A percentile compares a stretch with the other conserved stretches of the same genome.
Evolutionary conservation across 2,888 invertebrate species (phyloP).

Genomic region (Polydrusus tereticollis): DNA sequence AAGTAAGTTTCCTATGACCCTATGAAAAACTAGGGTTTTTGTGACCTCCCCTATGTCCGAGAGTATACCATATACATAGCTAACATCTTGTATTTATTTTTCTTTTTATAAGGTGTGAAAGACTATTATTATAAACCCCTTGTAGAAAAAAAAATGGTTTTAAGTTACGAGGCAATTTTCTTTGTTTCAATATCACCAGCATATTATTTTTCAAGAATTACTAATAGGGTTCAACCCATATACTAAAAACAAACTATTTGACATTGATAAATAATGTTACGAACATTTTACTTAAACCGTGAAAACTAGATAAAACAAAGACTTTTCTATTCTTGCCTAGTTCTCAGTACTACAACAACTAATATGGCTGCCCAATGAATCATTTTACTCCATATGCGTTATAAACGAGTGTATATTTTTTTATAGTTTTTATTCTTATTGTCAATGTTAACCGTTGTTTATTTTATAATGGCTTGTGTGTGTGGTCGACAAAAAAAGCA

Average conservation of each 20-base stretch:
- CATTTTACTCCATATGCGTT: conserved; percentile 9
- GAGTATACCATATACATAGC: too few relatives aligned
- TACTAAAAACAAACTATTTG: background rate
- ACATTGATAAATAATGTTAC: background rate
- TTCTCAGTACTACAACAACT: too few relatives aligned
- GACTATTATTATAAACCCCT: too few relatives aligned
- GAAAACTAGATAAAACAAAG: background rate
- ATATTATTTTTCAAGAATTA: too few relatives aligned
- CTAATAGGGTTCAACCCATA: background rate
- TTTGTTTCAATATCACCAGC: too few relatives aligned
- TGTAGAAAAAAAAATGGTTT: too few relatives aligned
- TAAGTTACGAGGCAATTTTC: too few relatives aligned
- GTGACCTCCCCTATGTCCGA: too few relatives aligned
- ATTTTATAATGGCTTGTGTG: conserved; percentile 1
- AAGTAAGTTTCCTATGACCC: too few relatives aligned
- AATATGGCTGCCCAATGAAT: background rate
- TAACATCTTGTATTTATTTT: too few relatives aligned
- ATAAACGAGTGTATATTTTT: background rate
- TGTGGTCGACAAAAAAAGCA: background rate
- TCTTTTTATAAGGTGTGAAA: too few relatives aligned
- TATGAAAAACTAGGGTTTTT: too few relatives aligned
- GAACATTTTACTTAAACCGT: conserved; percentile 1
- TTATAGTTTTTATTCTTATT: conserved; percentile 1
- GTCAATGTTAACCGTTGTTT: conserved; percentile 10
- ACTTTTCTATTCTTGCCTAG: background rate